Conservation (phyloP, 1,140 invertebrate genomes). For the Venturia canescens region DNA sequence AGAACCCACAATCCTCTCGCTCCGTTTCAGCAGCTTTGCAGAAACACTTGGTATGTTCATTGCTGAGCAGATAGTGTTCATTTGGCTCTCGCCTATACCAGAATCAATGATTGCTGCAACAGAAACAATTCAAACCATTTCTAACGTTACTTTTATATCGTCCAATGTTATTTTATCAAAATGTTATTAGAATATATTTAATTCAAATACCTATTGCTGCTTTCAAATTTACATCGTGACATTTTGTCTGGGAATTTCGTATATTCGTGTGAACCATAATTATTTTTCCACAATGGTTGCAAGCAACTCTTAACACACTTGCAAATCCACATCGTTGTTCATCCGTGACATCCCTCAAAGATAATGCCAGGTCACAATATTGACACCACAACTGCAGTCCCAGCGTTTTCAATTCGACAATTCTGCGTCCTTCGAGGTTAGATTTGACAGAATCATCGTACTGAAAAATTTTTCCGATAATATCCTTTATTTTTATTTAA, state of each 20-base stretch:
- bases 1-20: slow-evolving; percentile 47
- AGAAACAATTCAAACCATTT: neutral
- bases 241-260: neutral
- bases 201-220: slow-evolving; percentile 27
- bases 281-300: neutral
- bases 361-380: slow-evolving; percentile 16
- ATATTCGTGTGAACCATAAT: slow-evolving; percentile 20
- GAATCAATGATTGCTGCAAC: slow-evolving; percentile 37
- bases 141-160: neutral
- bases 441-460: neutral
- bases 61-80: slow-evolving; percentile 46
- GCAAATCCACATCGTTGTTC: slow-evolving; percentile 34
- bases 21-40: slow-evolving; percentile 30
- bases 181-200: neutral
- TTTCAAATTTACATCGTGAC: slow-evolving; percentile 33
- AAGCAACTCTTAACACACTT: slow-evolving; percentile 18
- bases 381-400: neutral
- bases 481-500: no score
- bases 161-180: no score
- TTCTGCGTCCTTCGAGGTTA: neutral
- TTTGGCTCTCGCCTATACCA: slow-evolving; percentile 43
- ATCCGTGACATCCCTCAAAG: neutral
- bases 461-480: no score
- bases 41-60: slow-evolving; percentile 47
- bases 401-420: neutral